Evolutionary conservation across 2,888 invertebrate genomes (phyloP).

Genomic region (Prosapia bicincta): DNA sequence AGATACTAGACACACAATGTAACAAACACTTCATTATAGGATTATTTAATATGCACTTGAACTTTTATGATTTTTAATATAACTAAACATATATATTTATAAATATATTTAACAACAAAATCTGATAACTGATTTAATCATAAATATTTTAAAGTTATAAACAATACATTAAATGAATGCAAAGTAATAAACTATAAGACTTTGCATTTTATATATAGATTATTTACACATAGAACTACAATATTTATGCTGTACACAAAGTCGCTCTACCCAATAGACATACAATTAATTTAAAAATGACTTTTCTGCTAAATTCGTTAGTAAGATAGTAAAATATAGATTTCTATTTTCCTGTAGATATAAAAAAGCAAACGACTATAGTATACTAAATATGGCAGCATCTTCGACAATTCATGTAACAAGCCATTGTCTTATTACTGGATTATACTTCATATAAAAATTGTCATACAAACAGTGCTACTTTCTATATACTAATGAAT

Average conservation of each 20-base stretch:
- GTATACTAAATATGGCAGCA: background rate
- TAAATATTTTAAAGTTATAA: slow-evolving; percentile 1
- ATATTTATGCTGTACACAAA: background rate
- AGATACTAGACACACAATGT: too few relatives aligned
- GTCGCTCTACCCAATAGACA: background rate
- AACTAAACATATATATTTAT: background rate
- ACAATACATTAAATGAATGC: background rate
- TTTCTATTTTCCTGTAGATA: background rate
- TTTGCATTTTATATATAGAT: too few relatives aligned
- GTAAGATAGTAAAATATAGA: background rate
- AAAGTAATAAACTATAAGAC: too few relatives aligned
- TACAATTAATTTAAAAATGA: background rate
- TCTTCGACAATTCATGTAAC: background rate
- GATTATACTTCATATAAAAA: background rate
- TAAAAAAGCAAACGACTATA: background rate
- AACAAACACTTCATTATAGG: too few relatives aligned
- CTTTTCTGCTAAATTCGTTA: background rate
- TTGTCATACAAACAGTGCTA: background rate
- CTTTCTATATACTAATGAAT: background rate
- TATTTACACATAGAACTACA: too few relatives aligned
- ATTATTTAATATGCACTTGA: too few relatives aligned
- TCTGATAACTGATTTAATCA: background rate
- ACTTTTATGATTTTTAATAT: background rate
- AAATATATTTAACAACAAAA: background rate
- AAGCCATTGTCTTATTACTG: too few relatives aligned